phyloP scores from a whole-genome alignment of 2,113 vertebrate species.

The Periophthalmus modestus region DNA sequence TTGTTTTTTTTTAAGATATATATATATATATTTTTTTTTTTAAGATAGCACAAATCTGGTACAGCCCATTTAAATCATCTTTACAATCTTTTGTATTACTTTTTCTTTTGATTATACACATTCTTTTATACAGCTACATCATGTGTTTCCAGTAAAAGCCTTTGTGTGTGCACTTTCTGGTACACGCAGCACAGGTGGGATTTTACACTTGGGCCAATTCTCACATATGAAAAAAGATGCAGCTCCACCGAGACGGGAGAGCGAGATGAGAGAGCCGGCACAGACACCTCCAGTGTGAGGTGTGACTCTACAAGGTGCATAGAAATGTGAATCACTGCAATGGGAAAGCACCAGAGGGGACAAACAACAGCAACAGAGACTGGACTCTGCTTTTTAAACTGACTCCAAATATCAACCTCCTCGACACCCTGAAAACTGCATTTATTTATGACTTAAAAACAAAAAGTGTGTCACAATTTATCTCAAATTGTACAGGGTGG shows the following conservation, averaged over 20 bases:
- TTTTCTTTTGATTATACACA: no score
- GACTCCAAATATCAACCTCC: not conserved
- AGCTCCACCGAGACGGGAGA: conserved; percentile 40
- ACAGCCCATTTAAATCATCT: no score
- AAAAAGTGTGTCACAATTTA: not conserved
- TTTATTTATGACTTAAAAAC: not conserved
- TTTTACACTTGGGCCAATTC: conserved; percentile 32
- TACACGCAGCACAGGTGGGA: conserved; percentile 21
- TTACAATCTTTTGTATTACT: no score
- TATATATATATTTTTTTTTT: no score
- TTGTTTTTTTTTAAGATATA: no score
- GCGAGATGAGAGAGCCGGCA: conserved; percentile 34
- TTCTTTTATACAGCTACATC: not conserved
- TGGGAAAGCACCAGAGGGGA: conserved; percentile 40
- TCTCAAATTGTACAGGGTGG: not conserved
- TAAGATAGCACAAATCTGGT: no score
- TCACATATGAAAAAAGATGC: conserved; percentile 44
- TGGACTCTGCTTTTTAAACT: not conserved
- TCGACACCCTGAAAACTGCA: not conserved
- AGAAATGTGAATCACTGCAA: conserved; percentile 54
- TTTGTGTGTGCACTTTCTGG: conserved; percentile 10
- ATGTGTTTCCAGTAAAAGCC: conserved; percentile 20
- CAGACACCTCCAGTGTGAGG: conserved; percentile 57
- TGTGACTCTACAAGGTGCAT: conserved; percentile 55
- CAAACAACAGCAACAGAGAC: conserved; percentile 29